A percentile compares a stretch with the other conserved stretches of the same genome.
phyloP scores from a whole-genome alignment of 2,113 vertebrate genomes.

The Pithys albifrons region DNA sequence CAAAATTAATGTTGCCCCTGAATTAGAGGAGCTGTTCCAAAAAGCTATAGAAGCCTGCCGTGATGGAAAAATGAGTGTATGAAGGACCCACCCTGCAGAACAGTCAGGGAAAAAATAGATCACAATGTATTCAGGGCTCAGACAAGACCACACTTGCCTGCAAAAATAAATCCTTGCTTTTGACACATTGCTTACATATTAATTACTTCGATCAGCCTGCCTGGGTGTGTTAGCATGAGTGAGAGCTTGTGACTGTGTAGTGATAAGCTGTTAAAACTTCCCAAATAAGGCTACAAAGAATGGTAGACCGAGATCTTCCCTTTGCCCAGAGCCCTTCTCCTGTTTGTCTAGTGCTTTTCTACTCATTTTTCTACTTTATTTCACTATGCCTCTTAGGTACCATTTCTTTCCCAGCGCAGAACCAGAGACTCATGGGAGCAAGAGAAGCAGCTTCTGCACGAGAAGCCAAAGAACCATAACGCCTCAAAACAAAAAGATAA shows the following conservation, averaged over 20 bases:
- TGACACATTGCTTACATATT: conserved; percentile 60
- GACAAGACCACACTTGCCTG: conserved; percentile 48
- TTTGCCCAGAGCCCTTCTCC: not conserved
- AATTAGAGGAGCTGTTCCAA: not conserved
- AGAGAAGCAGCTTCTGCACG: not conserved
- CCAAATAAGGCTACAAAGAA: not conserved
- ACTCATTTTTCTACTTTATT: not conserved
- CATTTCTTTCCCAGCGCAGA: not conserved
- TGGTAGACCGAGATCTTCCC: not conserved
- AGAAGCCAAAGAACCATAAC: not conserved
- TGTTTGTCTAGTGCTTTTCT: not conserved
- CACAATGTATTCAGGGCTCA: conserved; percentile 8
- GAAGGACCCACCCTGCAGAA: conserved; percentile 36
- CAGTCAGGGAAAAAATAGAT: conserved; percentile 46
- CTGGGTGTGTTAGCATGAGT: conserved; percentile 12
- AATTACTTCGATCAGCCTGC: conserved; percentile 57
- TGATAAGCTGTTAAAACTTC: conserved; percentile 33
- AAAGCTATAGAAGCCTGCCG: not conserved
- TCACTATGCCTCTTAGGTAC: not conserved
- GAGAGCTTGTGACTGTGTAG: not conserved
- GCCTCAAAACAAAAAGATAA: not conserved
- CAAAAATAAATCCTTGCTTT: conserved; percentile 44
- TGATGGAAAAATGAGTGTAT: conserved; percentile 7
- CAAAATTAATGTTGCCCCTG: not conserved
- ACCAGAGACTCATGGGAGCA: not conserved